Percentiles rank a stretch among this genome's conserved stretches.
These are phyloP conservation scores for Pantelozetes paolii DNA, from an alignment of 2,888 invertebrate genomes.

Conservation along the genomic window DNA sequence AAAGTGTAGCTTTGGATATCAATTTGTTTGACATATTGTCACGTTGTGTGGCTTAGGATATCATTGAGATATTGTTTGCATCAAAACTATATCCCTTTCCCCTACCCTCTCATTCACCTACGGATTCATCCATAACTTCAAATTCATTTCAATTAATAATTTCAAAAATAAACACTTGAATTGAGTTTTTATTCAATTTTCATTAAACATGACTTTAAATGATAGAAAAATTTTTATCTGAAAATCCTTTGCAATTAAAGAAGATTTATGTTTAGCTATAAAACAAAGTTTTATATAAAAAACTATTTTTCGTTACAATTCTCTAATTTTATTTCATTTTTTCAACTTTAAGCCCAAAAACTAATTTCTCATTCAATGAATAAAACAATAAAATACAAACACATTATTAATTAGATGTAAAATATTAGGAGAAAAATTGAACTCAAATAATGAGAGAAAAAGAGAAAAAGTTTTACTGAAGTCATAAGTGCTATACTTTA, in stretches of 20 bases:
- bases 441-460: neutral
- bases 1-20: slow-evolving; percentile 34
- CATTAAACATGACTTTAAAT: neutral
- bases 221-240: neutral
- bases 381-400: neutral
- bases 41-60: slow-evolving; percentile 11
- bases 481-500: neutral
- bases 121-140: neutral
- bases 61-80: neutral
- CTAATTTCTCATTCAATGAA: slow-evolving; percentile 18
- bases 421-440: neutral
- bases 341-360: slow-evolving; percentile 1
- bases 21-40: slow-evolving; percentile 38
- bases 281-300: neutral
- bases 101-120: neutral
- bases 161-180: too few relatives aligned
- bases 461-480: too few relatives aligned
- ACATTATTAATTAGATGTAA: slow-evolving; percentile 18
- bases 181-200: neutral
- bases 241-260: slow-evolving; percentile 30
- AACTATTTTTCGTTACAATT: neutral
- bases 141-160: neutral
- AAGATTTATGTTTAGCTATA: slow-evolving; percentile 21
- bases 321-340: neutral
- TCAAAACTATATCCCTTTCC: neutral